These are phyloP conservation scores for Spodoptera picta DNA, from an alignment of 2,888 invertebrate genomes.

Conservation along the genomic window DNA sequence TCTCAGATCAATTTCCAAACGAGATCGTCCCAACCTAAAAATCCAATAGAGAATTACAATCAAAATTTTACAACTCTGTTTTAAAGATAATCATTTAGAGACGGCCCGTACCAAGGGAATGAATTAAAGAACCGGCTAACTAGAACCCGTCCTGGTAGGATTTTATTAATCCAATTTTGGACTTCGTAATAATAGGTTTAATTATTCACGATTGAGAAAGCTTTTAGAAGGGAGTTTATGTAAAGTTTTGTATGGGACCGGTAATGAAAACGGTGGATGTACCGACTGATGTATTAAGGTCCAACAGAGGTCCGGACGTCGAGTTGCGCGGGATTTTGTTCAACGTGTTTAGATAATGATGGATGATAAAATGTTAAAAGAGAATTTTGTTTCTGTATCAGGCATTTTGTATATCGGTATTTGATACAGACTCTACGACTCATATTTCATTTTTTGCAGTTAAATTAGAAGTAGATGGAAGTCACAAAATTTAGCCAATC, in stretches of 20 bases:
- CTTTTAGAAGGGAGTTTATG: slow-evolving; percentile 73
- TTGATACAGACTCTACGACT: slow-evolving; percentile 1
- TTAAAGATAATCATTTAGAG: slow-evolving; percentile 48
- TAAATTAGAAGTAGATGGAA: neutral
- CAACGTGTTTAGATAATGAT: slow-evolving; percentile 62
- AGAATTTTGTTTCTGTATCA: slow-evolving; percentile 20
- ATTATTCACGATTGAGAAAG: slow-evolving; percentile 82
- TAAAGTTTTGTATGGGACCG: slow-evolving; percentile 74
- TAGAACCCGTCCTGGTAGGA: slow-evolving; percentile 60
- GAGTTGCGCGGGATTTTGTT: slow-evolving; percentile 57
- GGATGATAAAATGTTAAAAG: slow-evolving; percentile 58
- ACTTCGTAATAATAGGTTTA: slow-evolving; percentile 79
- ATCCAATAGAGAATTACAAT: slow-evolving; percentile 22
- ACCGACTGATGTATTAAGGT: slow-evolving; percentile 61
- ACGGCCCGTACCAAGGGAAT: slow-evolving; percentile 49
- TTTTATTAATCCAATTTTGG: slow-evolving; percentile 79
- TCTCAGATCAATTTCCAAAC: slow-evolving; percentile 1
- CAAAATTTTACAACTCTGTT: slow-evolving; percentile 32
- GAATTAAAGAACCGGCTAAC: slow-evolving; percentile 64
- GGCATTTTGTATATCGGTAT: slow-evolving; percentile 6
- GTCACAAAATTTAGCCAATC: slow-evolving; percentile 13
- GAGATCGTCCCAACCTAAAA: slow-evolving; percentile 12
- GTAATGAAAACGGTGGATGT: slow-evolving; percentile 72
- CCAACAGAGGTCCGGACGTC: slow-evolving; percentile 49
- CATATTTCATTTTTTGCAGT: slow-evolving; percentile 8